Evolutionary conservation across 1,140 invertebrate species (phyloP).

Genomic region (Coenobita brevimanus): DNA sequence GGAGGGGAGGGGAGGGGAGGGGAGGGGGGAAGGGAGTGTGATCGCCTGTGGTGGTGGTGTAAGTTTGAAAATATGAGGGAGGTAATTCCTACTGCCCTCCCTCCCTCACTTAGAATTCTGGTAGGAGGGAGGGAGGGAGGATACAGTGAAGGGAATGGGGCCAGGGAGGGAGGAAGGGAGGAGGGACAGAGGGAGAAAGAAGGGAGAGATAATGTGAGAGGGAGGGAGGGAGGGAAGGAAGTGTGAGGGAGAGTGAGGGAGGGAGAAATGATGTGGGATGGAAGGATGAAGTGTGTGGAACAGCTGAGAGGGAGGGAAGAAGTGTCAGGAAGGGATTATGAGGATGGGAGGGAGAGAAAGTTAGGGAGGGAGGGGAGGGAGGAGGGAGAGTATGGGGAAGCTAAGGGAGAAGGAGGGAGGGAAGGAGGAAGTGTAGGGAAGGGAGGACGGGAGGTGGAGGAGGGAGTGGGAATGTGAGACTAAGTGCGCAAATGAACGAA

Average conservation of each 20-base stretch:
- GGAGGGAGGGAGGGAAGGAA: background rate
- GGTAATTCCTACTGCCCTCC: too few relatives aligned
- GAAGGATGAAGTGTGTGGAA: background rate
- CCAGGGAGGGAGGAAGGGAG: background rate
- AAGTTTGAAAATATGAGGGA: background rate
- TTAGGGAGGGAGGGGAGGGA: background rate
- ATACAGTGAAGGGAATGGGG: background rate
- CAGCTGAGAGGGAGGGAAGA: background rate
- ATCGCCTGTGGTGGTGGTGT: too few relatives aligned
- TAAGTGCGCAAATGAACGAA: background rate
- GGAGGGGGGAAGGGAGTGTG: background rate
- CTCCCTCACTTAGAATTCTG: background rate
- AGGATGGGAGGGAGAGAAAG: background rate
- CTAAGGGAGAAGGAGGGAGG: background rate
- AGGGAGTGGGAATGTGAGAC: background rate
- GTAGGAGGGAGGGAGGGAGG: background rate
- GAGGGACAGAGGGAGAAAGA: slow-evolving; percentile 5
- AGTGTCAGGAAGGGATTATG: background rate
- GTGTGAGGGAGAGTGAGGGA: background rate
- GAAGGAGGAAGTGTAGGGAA: background rate
- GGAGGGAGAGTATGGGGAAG: background rate
- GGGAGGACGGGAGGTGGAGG: too few relatives aligned
- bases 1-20: background rate
- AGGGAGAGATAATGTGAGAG: background rate
- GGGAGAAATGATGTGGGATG: background rate